phyloP scores from a whole-genome alignment of 2,888 invertebrate species.

The Machimus atricapillus region DNA sequence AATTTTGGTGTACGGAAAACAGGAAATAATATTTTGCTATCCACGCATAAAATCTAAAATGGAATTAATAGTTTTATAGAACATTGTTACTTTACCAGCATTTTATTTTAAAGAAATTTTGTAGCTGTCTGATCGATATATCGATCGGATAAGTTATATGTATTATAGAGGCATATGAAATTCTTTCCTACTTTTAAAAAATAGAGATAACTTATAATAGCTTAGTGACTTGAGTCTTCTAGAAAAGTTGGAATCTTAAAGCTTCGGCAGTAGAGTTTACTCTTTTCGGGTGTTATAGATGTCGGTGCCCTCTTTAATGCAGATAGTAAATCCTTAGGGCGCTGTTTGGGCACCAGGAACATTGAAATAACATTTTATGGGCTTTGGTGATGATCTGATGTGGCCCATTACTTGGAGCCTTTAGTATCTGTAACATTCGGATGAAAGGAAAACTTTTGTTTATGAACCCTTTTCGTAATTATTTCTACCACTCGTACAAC shows the following conservation, averaged over 20 bases:
- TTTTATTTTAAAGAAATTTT: too few relatives aligned
- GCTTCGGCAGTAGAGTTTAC: background rate
- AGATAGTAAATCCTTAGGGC: background rate
- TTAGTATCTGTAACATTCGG: background rate
- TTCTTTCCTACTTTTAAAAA: too few relatives aligned
- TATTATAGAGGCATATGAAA: too few relatives aligned
- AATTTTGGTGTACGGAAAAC: too few relatives aligned
- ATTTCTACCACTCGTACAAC: background rate
- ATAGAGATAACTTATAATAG: background rate
- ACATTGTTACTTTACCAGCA: too few relatives aligned
- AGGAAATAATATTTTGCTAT: too few relatives aligned
- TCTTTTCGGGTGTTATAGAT: background rate
- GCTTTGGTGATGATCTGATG: background rate
- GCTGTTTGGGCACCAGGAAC: background rate
- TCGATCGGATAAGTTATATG: too few relatives aligned
- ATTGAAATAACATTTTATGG: background rate
- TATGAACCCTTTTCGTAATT: slow-evolving; percentile 1
- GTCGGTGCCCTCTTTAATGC: background rate
- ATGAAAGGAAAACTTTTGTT: background rate
- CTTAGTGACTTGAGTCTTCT: background rate
- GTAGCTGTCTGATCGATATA: too few relatives aligned
- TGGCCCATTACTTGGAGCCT: background rate
- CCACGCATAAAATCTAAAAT: too few relatives aligned
- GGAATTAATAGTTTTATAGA: too few relatives aligned
- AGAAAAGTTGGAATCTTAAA: background rate